These are phyloP conservation scores for Ophthalmolycus amberensis DNA, from an alignment of 2,113 vertebrate species.

Conservation along the genomic window DNA sequence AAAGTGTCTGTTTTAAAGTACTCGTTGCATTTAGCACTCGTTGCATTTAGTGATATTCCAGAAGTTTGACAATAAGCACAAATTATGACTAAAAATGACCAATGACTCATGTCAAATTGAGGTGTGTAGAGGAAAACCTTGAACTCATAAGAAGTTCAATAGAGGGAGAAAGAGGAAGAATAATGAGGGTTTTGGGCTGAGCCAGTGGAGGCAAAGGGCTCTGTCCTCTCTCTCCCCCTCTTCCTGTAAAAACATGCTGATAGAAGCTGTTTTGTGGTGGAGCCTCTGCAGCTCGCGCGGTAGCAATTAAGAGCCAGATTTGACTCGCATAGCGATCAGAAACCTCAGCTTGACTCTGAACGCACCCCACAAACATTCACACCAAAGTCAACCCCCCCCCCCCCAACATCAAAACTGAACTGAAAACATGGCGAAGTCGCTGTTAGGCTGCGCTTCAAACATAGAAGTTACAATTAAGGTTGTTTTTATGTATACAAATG, in stretches of 20 bases:
- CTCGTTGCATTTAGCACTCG: background rate
- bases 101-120: background rate
- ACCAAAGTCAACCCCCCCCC: constrained; percentile 7
- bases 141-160: background rate
- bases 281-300: constrained; percentile 52
- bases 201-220: constrained; percentile 17
- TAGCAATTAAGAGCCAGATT: constrained; percentile 68
- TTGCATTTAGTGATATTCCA: background rate
- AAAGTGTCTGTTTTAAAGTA: background rate
- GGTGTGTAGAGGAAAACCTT: background rate
- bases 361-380: constrained; percentile 29
- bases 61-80: background rate
- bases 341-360: constrained; percentile 54
- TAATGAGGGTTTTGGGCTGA: constrained; percentile 22
- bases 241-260: constrained; percentile 65
- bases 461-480: constrained; percentile 7
- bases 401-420: constrained; percentile 1
- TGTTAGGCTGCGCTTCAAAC: constrained; percentile 25
- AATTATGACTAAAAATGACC: background rate
- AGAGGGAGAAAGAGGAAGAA: constrained; percentile 1
- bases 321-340: constrained; percentile 53
- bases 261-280: constrained; percentile 60
- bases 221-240: constrained; percentile 21
- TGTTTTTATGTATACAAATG: constrained; percentile 43
- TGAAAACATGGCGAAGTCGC: background rate